These are phyloP conservation scores for Apostichopus japonicus DNA, from an alignment of 35 echinoderm and acorn worm genomes.

Conservation along the genomic window DNA sequence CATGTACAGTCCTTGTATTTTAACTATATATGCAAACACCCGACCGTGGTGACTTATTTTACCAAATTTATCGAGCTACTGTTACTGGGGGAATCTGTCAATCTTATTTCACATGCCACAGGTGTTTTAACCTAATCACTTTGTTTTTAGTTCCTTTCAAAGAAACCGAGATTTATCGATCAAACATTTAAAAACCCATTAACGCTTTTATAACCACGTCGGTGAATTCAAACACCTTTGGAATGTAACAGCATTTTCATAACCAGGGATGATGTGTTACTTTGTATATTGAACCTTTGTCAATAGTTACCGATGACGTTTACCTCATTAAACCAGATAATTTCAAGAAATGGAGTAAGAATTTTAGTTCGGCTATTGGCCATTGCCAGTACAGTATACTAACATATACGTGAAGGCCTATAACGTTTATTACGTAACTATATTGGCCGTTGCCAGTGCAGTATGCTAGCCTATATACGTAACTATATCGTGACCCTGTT, in stretches of 20 bases:
- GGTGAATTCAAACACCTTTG: not conserved
- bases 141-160: not conserved
- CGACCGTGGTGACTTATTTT: no score
- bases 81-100: no score
- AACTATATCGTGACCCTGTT: no score
- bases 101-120: not conserved
- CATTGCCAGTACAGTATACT: not conserved
- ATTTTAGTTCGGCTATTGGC: no score
- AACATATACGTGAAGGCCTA: not conserved
- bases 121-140: not conserved
- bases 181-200: not conserved
- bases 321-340: not conserved
- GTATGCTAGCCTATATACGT: not conserved
- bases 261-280: not conserved
- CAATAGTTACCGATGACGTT: not conserved
- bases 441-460: not conserved
- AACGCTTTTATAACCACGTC: not conserved
- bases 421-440: not conserved
- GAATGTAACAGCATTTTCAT: not conserved
- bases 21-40: no score
- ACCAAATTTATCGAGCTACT: no score
- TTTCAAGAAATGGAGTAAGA: not conserved
- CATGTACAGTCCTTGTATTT: no score
- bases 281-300: not conserved
- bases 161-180: not conserved